Evolutionary conservation across 2,888 invertebrate genomes (phyloP).

Genomic region (Thymelicus lineola): DNA sequence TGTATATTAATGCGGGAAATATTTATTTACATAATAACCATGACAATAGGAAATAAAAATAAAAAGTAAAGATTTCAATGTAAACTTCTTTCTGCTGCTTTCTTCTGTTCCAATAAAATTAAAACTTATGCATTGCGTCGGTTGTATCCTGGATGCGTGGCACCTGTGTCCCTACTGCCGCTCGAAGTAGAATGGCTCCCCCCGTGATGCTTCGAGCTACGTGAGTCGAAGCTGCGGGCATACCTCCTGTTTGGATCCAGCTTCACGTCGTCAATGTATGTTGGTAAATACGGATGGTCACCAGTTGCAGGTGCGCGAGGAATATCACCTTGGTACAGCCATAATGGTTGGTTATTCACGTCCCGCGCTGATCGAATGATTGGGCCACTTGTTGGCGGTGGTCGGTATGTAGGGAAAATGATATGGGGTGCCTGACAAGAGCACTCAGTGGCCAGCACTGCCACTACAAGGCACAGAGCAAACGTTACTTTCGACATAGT

Average conservation of each 20-base stretch:
- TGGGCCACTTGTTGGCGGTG: conserved; percentile 42
- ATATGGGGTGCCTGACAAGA: conserved; percentile 44
- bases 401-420: conserved; percentile 51
- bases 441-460: conserved; percentile 45
- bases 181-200: conserved; percentile 50
- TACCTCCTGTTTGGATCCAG: conserved; percentile 50
- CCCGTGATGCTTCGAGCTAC: conserved; percentile 53
- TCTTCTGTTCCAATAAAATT: background rate
- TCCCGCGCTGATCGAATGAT: conserved; percentile 48
- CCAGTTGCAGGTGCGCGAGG: conserved; percentile 49
- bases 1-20: too few species aligned
- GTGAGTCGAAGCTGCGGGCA: conserved; percentile 54
- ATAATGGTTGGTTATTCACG: conserved; percentile 46
- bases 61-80: too few species aligned
- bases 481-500: conserved; percentile 22
- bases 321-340: conserved; percentile 48
- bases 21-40: too few species aligned
- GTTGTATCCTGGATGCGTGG: conserved; percentile 60
- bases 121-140: conserved; percentile 51
- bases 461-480: conserved; percentile 36
- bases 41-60: too few species aligned
- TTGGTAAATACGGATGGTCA: conserved; percentile 50
- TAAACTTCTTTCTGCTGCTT: too few species aligned
- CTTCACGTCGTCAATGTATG: conserved; percentile 51
- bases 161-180: conserved; percentile 52